phyloP scores from a whole-genome alignment of 2,113 vertebrate species.

The Proterorhinus semilunaris region DNA sequence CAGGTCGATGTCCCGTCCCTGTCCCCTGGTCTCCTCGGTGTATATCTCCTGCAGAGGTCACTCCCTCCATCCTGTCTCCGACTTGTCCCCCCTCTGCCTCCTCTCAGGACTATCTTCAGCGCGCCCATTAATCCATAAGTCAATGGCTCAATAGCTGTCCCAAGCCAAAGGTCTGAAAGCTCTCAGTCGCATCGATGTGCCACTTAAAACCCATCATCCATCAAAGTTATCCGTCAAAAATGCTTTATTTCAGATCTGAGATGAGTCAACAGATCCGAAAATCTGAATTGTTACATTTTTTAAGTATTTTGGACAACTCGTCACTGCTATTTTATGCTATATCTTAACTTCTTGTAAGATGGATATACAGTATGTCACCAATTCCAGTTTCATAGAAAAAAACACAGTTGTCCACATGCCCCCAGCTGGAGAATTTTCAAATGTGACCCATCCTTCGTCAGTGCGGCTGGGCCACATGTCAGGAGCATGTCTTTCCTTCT shows the following conservation, averaged over 20 bases:
- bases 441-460: too few species aligned
- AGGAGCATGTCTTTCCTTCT: too few species aligned
- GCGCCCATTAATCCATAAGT: conserved; percentile 66
- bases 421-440: too few species aligned
- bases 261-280: too few species aligned
- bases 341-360: too few species aligned
- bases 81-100: conserved; percentile 35
- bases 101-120: conserved; percentile 55
- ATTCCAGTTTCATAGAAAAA: too few species aligned
- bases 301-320: too few species aligned
- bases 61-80: conserved; percentile 1
- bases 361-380: too few species aligned
- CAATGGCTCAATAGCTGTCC: conserved; percentile 60
- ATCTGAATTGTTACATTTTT: too few species aligned
- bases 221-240: conserved; percentile 27
- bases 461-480: too few species aligned
- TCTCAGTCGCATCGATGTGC: conserved; percentile 70
- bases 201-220: conserved; percentile 66
- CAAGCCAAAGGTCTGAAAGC: conserved; percentile 55
- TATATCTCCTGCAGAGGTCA: conserved; percentile 49
- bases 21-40: conserved; percentile 32
- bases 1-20: conserved; percentile 51
- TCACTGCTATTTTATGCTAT: too few species aligned
- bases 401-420: too few species aligned
- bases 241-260: conserved; percentile 9